Evolutionary conservation across 2,888 invertebrate genomes (phyloP), one percentile per base, ranked within the genome.

Genomic region (Luperina nickerlii): DNA sequence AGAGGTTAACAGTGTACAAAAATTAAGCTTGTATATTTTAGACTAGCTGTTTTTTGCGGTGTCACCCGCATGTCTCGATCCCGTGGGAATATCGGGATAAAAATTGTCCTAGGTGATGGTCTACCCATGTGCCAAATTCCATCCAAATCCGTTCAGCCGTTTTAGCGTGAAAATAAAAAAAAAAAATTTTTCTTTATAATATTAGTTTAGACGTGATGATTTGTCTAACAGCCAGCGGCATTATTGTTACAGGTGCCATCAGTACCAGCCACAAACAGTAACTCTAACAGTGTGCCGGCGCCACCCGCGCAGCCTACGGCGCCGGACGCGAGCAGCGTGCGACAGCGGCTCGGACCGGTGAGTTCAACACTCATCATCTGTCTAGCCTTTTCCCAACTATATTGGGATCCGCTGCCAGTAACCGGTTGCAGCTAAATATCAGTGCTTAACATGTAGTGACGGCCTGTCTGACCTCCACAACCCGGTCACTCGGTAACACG

Each of bases 291-390:
- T 81, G 38, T 81, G 84, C 0, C 90, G 32, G 87, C 89, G 72
- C 85, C 90, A 24, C 87, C 90, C 1, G 86, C 86, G 20, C 81
- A 89, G 9, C 68, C 85, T 0, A 79, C 82, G 4, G 79, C 81
- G n/a, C 85, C 90, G 0, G 90, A 91, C 8, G 85, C 83, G 18
- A 65, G 82, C 63, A 63, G 74, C 67, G 90, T 92, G 85, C 96
- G 94, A 73, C 95, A 95, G 83, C 91, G 96, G 8, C 91, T 96
- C 20, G 96, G 96, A 15, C 96, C 96, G 90, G 96, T 96, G 67
- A 96, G 96, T 94, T 60, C 9, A 24, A n/a, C 68, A 48, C 20
- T 27, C 0, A 48, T 68, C 20, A 48, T 20, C 7, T 48, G 11
- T 15, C 6, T 45, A 18, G 9, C 9, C 8, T 45, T n/a, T n/a